Evolutionary conservation across 2,113 vertebrate genomes (phyloP).

Genomic region (Pelmatolapia mariae): DNA sequence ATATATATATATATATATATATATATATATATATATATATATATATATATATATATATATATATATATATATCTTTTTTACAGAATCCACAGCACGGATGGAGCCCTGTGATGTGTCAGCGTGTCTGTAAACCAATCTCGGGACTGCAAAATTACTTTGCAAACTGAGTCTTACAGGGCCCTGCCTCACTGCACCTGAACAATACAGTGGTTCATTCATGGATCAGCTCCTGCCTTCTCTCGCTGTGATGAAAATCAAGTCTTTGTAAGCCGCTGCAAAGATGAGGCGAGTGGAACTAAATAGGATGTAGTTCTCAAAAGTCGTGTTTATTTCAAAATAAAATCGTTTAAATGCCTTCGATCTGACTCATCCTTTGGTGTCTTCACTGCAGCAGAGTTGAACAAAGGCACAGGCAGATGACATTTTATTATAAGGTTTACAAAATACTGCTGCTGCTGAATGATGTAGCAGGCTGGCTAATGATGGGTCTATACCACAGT

Average conservation of each 20-base stretch:
- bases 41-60: constrained; percentile 48
- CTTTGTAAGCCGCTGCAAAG: constrained; percentile 29
- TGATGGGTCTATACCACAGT: not conserved
- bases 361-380: not conserved
- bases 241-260: constrained; percentile 27
- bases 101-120: constrained; percentile 21
- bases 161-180: constrained; percentile 23
- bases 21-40: constrained; percentile 43
- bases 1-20: constrained; percentile 43
- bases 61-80: constrained; percentile 32
- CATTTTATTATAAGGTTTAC: not conserved
- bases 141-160: constrained; percentile 32
- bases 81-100: not conserved
- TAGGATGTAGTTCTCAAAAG: not conserved
- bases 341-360: not conserved
- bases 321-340: not conserved
- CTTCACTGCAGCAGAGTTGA: not conserved
- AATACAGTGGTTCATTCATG: constrained; percentile 59
- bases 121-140: constrained; percentile 7
- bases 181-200: constrained; percentile 47
- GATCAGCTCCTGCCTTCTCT: not conserved
- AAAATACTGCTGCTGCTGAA: not conserved
- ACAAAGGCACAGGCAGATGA: not conserved
- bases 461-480: not conserved
- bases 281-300: not conserved